These are phyloP conservation scores for Lophura nycthemera DNA, from an alignment of 2,113 vertebrate genomes.

Conservation along the genomic window DNA sequence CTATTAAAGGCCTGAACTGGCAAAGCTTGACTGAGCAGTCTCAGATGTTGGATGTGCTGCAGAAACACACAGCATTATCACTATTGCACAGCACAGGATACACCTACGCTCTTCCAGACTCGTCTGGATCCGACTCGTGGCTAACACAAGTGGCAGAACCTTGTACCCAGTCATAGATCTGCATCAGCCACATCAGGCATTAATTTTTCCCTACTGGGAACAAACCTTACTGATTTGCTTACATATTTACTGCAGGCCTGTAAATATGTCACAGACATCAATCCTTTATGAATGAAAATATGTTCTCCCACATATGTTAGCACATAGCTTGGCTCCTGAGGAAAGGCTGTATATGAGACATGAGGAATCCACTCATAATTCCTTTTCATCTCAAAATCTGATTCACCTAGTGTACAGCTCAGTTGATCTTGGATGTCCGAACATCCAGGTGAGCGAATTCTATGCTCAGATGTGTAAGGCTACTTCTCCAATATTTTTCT, in stretches of 20 bases:
- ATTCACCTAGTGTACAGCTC: background rate
- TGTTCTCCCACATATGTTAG: background rate
- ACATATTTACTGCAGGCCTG: background rate
- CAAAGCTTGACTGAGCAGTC: background rate
- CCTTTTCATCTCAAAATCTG: background rate
- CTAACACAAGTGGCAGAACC: background rate
- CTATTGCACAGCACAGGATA: background rate
- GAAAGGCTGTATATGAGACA: background rate
- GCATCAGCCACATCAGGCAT: background rate
- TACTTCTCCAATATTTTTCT: background rate
- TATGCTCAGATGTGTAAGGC: background rate
- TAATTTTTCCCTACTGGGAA: background rate
- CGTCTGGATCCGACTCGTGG: background rate
- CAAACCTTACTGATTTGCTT: background rate
- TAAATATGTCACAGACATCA: background rate
- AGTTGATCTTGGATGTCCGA: background rate
- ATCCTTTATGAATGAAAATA: background rate
- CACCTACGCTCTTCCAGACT: background rate
- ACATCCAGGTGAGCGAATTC: background rate
- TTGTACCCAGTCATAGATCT: background rate
- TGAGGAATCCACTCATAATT: background rate
- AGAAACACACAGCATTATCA: background rate
- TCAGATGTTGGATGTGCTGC: background rate
- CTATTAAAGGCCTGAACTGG: background rate
- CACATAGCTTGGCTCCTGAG: background rate